Conservation (phyloP, 92 coral and sea anemone species). For the Heteractis magnifica region DNA sequence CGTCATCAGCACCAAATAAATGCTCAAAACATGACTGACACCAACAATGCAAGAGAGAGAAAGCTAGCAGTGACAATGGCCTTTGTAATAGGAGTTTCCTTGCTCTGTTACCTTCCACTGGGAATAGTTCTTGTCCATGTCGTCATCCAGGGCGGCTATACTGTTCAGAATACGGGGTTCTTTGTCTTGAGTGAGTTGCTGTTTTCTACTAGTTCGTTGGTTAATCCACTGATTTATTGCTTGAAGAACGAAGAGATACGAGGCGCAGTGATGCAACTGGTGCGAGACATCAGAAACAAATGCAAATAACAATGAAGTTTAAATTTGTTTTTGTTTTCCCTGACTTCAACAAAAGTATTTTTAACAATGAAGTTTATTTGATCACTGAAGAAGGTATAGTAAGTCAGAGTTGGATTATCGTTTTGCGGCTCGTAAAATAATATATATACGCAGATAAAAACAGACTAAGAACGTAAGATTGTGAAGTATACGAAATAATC, state of each 20-base stretch:
- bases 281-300: neutral
- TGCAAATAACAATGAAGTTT: no score
- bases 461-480: no score
- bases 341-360: no score
- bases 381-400: no score
- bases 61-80: slow-evolving; percentile 35
- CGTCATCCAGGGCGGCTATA: neutral
- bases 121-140: neutral
- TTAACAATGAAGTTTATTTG: no score
- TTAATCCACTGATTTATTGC: slow-evolving; percentile 23
- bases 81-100: slow-evolving; percentile 21
- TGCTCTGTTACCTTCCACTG: slow-evolving; percentile 19
- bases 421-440: no score
- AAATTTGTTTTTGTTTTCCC: no score
- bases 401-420: no score
- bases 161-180: slow-evolving; percentile 2
- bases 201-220: slow-evolving; percentile 7
- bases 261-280: neutral
- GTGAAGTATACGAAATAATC: no score
- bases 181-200: neutral
- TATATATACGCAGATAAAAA: no score
- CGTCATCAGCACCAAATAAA: slow-evolving; percentile 18
- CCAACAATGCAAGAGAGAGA: neutral
- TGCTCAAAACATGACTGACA: neutral
- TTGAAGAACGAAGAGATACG: slow-evolving; percentile 17